Conservation (phyloP, 2,113 vertebrate genomes). For the Cyrtonyx montezumae region DNA sequence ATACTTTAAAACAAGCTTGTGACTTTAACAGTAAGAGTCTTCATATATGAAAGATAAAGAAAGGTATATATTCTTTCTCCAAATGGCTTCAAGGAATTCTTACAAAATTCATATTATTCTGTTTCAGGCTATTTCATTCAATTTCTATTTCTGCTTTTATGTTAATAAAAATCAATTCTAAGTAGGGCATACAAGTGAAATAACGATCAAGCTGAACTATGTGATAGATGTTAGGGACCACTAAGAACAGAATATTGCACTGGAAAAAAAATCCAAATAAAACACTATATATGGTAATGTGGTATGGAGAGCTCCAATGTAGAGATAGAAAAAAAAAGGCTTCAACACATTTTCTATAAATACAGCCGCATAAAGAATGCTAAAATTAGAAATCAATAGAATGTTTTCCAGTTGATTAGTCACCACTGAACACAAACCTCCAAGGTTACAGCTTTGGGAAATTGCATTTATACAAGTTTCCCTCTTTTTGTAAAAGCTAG, state of each 20-base stretch:
- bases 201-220: not conserved
- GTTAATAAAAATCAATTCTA: not conserved
- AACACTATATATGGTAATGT: not conserved
- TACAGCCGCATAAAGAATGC: not conserved
- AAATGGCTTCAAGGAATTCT: not conserved
- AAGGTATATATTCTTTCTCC: not conserved
- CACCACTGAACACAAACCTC: conserved; percentile 1
- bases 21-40: not conserved
- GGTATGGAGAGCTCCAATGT: not conserved
- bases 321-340: not conserved
- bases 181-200: not conserved
- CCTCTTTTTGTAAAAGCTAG: not conserved
- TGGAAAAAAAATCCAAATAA: not conserved
- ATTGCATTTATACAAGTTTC: not conserved
- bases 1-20: not conserved
- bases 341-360: not conserved
- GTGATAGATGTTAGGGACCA: not conserved
- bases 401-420: not conserved
- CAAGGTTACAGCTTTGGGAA: not conserved
- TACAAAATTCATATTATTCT: not conserved
- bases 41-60: not conserved
- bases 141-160: not conserved
- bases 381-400: not conserved
- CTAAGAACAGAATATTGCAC: not conserved
- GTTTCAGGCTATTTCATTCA: not conserved